These are phyloP conservation scores for Poecile atricapillus DNA, from an alignment of 2,113 vertebrate species.

Conservation along the genomic window DNA sequence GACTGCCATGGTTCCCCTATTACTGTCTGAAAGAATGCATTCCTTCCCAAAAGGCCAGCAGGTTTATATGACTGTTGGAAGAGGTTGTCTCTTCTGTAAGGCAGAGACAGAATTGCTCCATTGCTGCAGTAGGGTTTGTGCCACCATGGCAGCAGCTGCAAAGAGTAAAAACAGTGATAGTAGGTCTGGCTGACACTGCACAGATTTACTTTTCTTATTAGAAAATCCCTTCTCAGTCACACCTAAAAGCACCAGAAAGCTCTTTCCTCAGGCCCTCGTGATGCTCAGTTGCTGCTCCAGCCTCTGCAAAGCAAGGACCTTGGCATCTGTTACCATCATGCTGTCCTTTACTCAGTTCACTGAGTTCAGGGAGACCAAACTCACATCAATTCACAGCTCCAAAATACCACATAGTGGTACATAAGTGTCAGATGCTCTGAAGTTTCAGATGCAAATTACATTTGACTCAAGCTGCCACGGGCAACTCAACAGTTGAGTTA, in stretches of 20 bases:
- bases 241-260: not conserved
- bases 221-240: not conserved
- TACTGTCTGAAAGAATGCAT: not conserved
- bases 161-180: not conserved
- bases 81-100: not conserved
- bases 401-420: not conserved
- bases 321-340: not conserved
- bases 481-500: not conserved
- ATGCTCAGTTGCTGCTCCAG: not conserved
- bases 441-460: not conserved
- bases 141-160: not conserved
- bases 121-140: not conserved
- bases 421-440: not conserved
- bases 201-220: not conserved
- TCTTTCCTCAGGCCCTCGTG: not conserved
- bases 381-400: not conserved
- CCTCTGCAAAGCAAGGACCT: fast-evolving
- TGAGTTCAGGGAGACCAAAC: not conserved
- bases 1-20: not conserved
- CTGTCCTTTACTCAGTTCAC: not conserved
- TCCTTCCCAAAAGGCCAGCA: not conserved
- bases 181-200: not conserved
- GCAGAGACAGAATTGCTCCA: not conserved
- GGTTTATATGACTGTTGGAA: not conserved
- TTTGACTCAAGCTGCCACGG: not conserved